A percentile compares a stretch with the other conserved stretches of the same genome.
Conservation (phyloP, 2,888 invertebrate species). For the Dastarcus helophoroides region DNA sequence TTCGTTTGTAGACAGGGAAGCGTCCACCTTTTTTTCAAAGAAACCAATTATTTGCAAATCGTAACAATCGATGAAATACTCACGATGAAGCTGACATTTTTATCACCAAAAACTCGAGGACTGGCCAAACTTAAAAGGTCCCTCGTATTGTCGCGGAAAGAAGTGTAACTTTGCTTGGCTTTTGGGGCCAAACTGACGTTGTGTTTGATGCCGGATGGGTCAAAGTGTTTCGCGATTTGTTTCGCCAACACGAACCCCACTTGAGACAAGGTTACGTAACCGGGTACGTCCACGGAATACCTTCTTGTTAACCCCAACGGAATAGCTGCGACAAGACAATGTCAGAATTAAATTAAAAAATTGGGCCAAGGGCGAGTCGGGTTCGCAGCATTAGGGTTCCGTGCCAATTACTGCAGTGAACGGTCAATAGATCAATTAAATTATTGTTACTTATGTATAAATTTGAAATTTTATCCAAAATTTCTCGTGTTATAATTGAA, state of each 20-base stretch:
- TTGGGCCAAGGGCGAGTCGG: too few relatives aligned
- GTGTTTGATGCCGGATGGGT: conserved; percentile 9
- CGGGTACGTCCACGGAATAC: conserved; percentile 14
- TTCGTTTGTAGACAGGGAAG: background rate
- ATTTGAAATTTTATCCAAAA: too few relatives aligned
- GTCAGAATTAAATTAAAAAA: too few relatives aligned
- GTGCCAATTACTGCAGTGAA: too few relatives aligned
- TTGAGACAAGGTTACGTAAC: conserved; percentile 19
- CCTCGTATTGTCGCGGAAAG: background rate
- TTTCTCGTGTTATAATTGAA: too few relatives aligned
- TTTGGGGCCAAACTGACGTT: background rate
- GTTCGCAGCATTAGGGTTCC: too few relatives aligned
- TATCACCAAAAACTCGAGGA: background rate
- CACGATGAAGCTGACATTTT: conserved; percentile 1
- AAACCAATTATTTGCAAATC: background rate
- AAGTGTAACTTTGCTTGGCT: background rate
- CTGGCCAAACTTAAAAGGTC: background rate
- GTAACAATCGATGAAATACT: background rate
- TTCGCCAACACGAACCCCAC: conserved; percentile 21
- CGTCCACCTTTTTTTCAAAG: conserved; percentile 1
- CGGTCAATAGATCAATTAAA: too few relatives aligned
- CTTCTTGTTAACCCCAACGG: background rate
- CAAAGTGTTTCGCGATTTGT: conserved; percentile 22
- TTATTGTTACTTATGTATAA: too few relatives aligned
- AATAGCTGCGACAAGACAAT: background rate